A percentile compares a stretch with the other conserved stretches of the same genome.
phyloP scores from a whole-genome alignment of 2,797 vertebrate genomes.

The Simalia tracyae region DNA sequence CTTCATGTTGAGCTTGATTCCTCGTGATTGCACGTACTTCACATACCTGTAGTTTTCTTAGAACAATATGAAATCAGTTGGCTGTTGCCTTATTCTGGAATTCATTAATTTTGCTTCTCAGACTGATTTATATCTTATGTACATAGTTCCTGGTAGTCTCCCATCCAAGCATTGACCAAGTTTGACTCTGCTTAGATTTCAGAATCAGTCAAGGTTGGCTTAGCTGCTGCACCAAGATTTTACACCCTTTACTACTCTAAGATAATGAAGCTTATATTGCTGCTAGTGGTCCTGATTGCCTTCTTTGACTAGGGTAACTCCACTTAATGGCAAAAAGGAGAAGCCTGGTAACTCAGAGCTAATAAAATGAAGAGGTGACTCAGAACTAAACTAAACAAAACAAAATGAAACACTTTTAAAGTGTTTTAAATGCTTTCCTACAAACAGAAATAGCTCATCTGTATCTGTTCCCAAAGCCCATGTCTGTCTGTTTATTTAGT shows the following conservation, averaged over 20 bases:
- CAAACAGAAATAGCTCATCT: neutral
- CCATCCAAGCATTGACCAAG: neutral
- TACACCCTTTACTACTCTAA: neutral
- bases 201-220: neutral
- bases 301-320: neutral
- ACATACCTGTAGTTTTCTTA: neutral
- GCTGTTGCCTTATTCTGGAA: neutral
- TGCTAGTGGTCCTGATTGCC: neutral
- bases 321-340: neutral
- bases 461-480: neutral
- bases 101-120: neutral
- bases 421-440: neutral
- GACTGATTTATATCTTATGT: neutral
- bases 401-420: neutral
- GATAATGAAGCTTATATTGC: neutral
- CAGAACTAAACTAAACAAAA: neutral
- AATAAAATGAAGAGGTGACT: neutral
- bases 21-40: neutral
- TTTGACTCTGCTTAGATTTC: neutral
- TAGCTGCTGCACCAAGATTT: neutral
- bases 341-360: neutral
- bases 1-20: neutral
- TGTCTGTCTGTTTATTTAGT: neutral
- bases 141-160: neutral
- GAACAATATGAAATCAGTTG: neutral